phyloP scores from a whole-genome alignment of 2,888 invertebrate genomes.

The Biston stratarius region DNA sequence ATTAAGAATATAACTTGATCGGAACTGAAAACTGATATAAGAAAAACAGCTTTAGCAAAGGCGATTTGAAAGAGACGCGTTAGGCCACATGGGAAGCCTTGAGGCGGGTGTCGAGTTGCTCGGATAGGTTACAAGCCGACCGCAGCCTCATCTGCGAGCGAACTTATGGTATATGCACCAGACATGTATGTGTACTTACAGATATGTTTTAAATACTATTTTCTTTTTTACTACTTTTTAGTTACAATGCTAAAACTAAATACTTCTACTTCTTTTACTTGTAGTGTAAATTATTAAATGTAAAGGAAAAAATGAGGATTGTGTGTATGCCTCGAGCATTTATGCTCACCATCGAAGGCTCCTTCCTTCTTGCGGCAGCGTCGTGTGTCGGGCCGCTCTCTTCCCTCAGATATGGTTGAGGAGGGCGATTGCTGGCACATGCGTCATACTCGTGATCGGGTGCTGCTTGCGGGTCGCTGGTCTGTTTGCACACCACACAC shows the following conservation, averaged over 20 bases:
- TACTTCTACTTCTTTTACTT: too few species aligned
- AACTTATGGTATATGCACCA: conserved; percentile 26
- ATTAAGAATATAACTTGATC: conserved; percentile 24
- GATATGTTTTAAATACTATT: conserved; percentile 4
- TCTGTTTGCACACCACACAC: too few species aligned
- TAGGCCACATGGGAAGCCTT: conserved; percentile 82
- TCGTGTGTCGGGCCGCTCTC: too few species aligned
- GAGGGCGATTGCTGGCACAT: too few species aligned
- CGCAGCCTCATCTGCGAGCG: conserved; percentile 67
- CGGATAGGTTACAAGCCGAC: conserved; percentile 74
- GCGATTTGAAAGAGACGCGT: conserved; percentile 69
- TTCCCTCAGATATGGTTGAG: too few species aligned
- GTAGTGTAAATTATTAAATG: too few species aligned
- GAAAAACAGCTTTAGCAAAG: conserved; percentile 52
- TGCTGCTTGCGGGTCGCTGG: too few species aligned
- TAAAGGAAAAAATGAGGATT: too few species aligned
- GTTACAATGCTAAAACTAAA: neutral
- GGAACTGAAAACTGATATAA: conserved; percentile 22
- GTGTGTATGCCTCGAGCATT: too few species aligned
- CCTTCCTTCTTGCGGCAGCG: too few species aligned
- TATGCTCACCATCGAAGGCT: too few species aligned
- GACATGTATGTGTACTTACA: conserved; percentile 4
- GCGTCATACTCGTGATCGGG: too few species aligned
- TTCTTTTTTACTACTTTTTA: neutral
- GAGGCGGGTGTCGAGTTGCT: conserved; percentile 72